Evolutionary conservation across 2,888 invertebrate genomes (phyloP).

Genomic region (Hyppa rectilinea): DNA sequence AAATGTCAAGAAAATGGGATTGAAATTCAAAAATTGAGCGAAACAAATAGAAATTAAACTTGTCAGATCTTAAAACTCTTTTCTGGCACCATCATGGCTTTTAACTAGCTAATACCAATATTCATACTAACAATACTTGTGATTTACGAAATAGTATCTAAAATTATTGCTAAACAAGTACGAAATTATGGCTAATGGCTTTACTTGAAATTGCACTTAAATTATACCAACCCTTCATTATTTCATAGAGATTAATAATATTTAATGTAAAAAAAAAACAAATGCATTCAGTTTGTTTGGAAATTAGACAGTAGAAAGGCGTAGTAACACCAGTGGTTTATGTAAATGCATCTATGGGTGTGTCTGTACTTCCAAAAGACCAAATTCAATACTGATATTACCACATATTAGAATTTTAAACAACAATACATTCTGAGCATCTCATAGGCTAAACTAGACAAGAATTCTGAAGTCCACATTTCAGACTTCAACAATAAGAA

Average conservation of each 20-base stretch:
- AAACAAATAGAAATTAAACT: constrained; percentile 47
- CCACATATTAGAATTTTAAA: background rate
- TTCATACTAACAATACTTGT: constrained; percentile 52
- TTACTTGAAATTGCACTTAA: constrained; percentile 42
- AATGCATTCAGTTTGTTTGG: constrained; percentile 40
- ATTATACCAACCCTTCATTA: constrained; percentile 30
- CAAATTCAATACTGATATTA: background rate
- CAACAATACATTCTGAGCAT: background rate
- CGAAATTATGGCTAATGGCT: constrained; percentile 57
- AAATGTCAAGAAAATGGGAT: constrained; percentile 13
- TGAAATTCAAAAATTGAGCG: constrained; percentile 58
- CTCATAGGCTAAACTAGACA: background rate
- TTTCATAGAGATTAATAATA: constrained; percentile 26
- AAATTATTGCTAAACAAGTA: constrained; percentile 59
- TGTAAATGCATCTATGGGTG: constrained; percentile 17
- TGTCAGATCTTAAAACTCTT: constrained; percentile 67
- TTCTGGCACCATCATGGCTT: constrained; percentile 79
- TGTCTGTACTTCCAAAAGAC: background rate
- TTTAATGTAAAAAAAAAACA: constrained; percentile 18
- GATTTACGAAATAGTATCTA: constrained; percentile 48
- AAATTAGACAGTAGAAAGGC: constrained; percentile 61
- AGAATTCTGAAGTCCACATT: background rate
- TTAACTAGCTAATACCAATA: constrained; percentile 51
- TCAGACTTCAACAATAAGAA: background rate
- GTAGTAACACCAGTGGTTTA: constrained; percentile 18